Evolutionary conservation across 1,140 invertebrate species (phyloP).

Genomic region (Drosophila asahinai): DNA sequence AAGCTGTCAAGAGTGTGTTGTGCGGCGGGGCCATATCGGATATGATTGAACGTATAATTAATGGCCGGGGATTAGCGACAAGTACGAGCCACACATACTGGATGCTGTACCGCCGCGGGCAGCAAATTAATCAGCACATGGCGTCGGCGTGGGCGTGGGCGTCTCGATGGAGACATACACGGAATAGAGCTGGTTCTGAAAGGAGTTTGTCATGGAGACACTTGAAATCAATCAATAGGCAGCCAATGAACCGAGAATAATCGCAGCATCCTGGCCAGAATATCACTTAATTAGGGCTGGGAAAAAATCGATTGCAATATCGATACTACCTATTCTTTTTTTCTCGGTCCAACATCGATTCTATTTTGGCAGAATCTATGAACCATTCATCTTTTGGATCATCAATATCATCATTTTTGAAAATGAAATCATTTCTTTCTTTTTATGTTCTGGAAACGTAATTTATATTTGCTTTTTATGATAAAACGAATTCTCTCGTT

Average conservation of each 20-base stretch:
- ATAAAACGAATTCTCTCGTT: no score
- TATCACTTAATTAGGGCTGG: neutral
- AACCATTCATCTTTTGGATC: no score
- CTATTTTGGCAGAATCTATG: no score
- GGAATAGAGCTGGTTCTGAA: slow-evolving; percentile 46
- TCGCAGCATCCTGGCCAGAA: slow-evolving; percentile 27
- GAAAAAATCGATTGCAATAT: no score
- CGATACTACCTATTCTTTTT: no score
- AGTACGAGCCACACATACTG: slow-evolving; percentile 63
- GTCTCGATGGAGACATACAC: slow-evolving; percentile 62
- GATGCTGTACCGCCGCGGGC: slow-evolving; percentile 70
- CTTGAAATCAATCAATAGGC: slow-evolving; percentile 27
- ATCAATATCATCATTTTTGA: no score
- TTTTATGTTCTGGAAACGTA: no score
- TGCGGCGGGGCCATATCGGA: slow-evolving; percentile 58
- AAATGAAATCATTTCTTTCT: no score
- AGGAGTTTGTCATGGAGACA: slow-evolving; percentile 46
- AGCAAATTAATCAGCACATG: slow-evolving; percentile 74
- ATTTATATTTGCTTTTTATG: no score
- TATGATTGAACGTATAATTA: slow-evolving; percentile 81
- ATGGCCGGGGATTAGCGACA: slow-evolving; percentile 74
- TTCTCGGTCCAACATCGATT: no score
- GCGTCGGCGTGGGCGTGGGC: slow-evolving; percentile 45
- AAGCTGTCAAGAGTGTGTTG: slow-evolving; percentile 35
- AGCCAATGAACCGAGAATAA: slow-evolving; percentile 2